Evolutionary conservation across 2,797 vertebrate species (phyloP), one percentile per base, ranked within the genome.

Genomic region (Girardinus metallicus): DNA sequence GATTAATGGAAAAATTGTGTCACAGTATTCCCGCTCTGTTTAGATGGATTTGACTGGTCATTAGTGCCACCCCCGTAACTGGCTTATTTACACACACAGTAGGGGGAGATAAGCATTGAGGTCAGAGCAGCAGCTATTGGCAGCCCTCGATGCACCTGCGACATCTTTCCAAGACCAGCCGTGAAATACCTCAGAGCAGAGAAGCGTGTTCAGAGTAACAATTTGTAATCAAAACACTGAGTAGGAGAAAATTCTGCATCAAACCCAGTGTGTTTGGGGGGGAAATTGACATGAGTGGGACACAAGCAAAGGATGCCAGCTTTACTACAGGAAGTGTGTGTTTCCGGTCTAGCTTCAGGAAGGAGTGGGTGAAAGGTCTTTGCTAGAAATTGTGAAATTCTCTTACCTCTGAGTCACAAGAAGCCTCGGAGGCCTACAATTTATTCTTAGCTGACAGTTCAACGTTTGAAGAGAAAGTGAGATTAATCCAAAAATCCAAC

Each of bases 361-460:
- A 81, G 31, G 53, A 0, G 53, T 8, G 9, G 1, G 73, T 49
- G 21, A 26, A 44, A 31, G 23, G 57, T 12, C 23, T 21, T 49
- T 62, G 21, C 64, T 53, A 1, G 29, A 31, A 55, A 55, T 76
- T 51, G 43, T 31, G 29, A 29, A 4, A 49, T 73, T 53, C 31
- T 23, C 70, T 31, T 34, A 62, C 0, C 66, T 74, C 16, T 73
- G 43, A 68, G 29, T 44, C 0, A 26, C 29, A 0, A 47, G 9
- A 26, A 18, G 16, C 4, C 29, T 46, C 44, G 21, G 73, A 41
- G 10, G 36, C 39, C 29, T 26, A 36, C 5, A 2, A 2, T 51
- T 36, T 47, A 83, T 76, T 77, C 72, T 81, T 74, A n/a, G 82
- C 84, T 83, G 81, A 85, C 80, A 41, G 85, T 71, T 73, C n/a